phyloP scores from a whole-genome alignment of 1,140 invertebrate genomes.

The Contarinia nasturtii region DNA sequence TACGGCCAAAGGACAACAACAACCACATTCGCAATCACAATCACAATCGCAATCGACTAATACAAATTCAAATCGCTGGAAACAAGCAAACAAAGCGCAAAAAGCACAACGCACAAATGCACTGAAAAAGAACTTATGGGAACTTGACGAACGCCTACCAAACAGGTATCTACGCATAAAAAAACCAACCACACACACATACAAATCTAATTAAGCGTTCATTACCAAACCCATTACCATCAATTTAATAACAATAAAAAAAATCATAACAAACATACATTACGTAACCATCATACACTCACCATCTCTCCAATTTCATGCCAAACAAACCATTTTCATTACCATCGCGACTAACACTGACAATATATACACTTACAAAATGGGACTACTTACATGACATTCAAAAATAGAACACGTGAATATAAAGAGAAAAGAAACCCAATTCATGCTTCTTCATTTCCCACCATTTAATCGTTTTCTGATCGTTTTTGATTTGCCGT shows the following conservation, averaged over 20 bases:
- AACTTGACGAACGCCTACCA: conserved; percentile 1
- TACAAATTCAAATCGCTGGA: conserved; percentile 22
- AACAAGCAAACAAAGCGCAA: conserved; percentile 19
- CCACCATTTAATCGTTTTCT: not conserved
- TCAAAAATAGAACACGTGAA: no score
- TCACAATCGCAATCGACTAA: conserved; percentile 17
- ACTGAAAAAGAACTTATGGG: conserved; percentile 1
- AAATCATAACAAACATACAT: no score
- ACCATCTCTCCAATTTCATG: no score
- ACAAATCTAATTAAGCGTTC: not conserved
- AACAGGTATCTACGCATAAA: conserved; percentile 2
- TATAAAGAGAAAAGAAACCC: no score
- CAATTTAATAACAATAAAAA: no score
- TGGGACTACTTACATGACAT: no score
- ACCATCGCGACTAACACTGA: no score
- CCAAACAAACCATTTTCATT: no score
- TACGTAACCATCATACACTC: no score
- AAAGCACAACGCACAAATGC: no score
- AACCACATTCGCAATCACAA: conserved; percentile 12
- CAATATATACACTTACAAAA: no score
- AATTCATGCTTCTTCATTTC: not conserved
- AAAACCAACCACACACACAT: not conserved
- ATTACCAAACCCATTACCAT: no score
- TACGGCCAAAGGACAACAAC: conserved; percentile 21
- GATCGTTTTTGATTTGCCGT: not conserved